These are phyloP conservation scores for Pampus argenteus DNA, from an alignment of 2,797 vertebrate species.

Conservation along the genomic window DNA sequence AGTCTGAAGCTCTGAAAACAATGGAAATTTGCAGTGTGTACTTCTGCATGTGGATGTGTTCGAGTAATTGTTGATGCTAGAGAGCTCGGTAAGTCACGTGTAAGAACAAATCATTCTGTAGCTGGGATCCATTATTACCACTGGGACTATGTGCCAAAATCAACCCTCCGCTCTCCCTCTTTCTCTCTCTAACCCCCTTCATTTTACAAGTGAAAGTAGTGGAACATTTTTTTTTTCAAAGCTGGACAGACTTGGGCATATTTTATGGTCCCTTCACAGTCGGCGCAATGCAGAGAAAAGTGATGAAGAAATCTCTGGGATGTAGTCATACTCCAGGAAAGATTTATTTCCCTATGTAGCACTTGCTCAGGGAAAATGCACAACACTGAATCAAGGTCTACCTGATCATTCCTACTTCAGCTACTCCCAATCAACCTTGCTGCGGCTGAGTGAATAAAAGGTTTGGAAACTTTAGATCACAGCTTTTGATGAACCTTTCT, in stretches of 20 bases:
- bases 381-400: constrained; percentile 36
- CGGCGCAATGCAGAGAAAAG: constrained; percentile 48
- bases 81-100: constrained; percentile 78
- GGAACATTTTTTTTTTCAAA: constrained; percentile 61
- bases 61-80: constrained; percentile 73
- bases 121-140: constrained; percentile 82
- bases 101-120: constrained; percentile 77
- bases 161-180: constrained; percentile 69
- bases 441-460: constrained; percentile 35
- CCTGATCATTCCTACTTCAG: constrained; percentile 53
- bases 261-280: constrained; percentile 70
- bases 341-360: constrained; percentile 53
- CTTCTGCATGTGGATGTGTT: constrained; percentile 62
- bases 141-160: constrained; percentile 74
- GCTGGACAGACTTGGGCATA: constrained; percentile 68
- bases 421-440: constrained; percentile 53
- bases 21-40: constrained; percentile 56
- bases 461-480: constrained; percentile 63
- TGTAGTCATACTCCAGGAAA: constrained; percentile 53
- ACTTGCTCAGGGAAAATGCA: constrained; percentile 47
- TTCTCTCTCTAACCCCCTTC: constrained; percentile 60
- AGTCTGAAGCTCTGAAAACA: constrained; percentile 64
- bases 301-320: constrained; percentile 66
- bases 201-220: constrained; percentile 77
- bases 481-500: constrained; percentile 46